Conservation (phyloP, 2,797 vertebrate genomes). For the Taenioides sp. region DNA sequence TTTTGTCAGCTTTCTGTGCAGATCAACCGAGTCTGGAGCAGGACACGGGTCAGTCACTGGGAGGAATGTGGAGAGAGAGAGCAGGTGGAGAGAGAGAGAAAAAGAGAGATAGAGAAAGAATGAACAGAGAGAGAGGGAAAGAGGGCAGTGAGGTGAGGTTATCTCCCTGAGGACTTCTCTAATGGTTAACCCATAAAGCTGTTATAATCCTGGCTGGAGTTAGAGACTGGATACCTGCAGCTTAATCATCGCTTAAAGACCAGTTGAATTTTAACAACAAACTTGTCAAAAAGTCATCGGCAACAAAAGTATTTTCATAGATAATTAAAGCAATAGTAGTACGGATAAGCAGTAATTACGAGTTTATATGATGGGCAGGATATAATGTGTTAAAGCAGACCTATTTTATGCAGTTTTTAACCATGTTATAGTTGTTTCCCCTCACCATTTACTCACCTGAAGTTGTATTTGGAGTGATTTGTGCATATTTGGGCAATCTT, state of each 20-base stretch:
- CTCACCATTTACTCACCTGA: no score
- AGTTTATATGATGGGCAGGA: no score
- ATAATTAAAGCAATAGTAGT: background rate
- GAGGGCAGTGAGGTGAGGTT: slow-evolving; percentile 6
- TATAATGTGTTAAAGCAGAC: no score
- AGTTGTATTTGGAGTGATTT: no score
- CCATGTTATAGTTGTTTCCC: no score
- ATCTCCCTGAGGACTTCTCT: slow-evolving; percentile 9
- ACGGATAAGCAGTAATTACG: no score
- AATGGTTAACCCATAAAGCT: slow-evolving; percentile 9
- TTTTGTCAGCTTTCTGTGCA: slow-evolving; percentile 9
- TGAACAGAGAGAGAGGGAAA: background rate
- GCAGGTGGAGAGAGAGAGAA: background rate
- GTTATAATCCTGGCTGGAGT: slow-evolving; percentile 2
- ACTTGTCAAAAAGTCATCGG: background rate
- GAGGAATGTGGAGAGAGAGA: slow-evolving; percentile 54
- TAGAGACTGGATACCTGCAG: background rate
- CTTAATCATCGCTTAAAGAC: slow-evolving; percentile 3
- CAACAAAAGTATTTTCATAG: background rate
- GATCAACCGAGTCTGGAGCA: background rate
- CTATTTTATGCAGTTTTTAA: no score
- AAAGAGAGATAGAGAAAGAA: background rate
- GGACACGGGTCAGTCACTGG: slow-evolving; percentile 54
- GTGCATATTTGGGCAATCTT: no score
- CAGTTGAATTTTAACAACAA: background rate